Conservation (phyloP, 2,797 vertebrate genomes). For the Pelodytes ibericus region DNA sequence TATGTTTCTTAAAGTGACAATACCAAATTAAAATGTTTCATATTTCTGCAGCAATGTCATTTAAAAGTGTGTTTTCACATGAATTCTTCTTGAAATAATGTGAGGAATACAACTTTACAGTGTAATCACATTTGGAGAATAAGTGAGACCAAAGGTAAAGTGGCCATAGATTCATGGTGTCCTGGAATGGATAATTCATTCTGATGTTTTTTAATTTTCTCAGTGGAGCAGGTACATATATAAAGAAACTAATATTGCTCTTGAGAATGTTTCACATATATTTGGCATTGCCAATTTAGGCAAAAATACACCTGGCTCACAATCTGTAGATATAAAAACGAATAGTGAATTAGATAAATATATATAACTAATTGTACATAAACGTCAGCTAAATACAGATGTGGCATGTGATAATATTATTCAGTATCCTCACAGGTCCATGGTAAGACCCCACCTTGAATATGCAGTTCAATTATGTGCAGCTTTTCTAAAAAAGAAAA, state of each 20-base stretch:
- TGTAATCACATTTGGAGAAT: slow-evolving; percentile 39
- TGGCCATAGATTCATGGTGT: slow-evolving; percentile 2
- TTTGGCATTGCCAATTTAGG: slow-evolving; percentile 1
- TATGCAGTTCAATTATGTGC: too few relatives aligned
- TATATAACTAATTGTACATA: background rate
- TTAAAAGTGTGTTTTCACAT: slow-evolving; percentile 39
- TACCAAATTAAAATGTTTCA: background rate
- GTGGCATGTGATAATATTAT: too few relatives aligned
- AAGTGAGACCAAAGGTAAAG: slow-evolving; percentile 18
- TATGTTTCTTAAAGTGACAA: slow-evolving; percentile 41
- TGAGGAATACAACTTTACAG: slow-evolving; percentile 30
- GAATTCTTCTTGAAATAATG: slow-evolving; percentile 47
- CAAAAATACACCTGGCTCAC: background rate
- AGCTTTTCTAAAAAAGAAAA: too few relatives aligned
- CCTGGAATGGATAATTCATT: slow-evolving; percentile 8
- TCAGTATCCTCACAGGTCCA: too few relatives aligned
- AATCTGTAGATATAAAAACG: background rate
- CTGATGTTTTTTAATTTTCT: slow-evolving; percentile 30
- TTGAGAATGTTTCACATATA: background rate
- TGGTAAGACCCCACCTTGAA: too few relatives aligned
- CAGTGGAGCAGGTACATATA: slow-evolving; percentile 21
- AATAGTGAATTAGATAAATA: background rate
- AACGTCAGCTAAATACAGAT: too few relatives aligned
- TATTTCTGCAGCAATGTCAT: slow-evolving; percentile 24
- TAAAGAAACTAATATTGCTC: background rate